A percentile compares a stretch with the other conserved stretches of the same genome.
phyloP scores from a whole-genome alignment of 2,113 vertebrate species.

The Oreocharis arfaki region DNA sequence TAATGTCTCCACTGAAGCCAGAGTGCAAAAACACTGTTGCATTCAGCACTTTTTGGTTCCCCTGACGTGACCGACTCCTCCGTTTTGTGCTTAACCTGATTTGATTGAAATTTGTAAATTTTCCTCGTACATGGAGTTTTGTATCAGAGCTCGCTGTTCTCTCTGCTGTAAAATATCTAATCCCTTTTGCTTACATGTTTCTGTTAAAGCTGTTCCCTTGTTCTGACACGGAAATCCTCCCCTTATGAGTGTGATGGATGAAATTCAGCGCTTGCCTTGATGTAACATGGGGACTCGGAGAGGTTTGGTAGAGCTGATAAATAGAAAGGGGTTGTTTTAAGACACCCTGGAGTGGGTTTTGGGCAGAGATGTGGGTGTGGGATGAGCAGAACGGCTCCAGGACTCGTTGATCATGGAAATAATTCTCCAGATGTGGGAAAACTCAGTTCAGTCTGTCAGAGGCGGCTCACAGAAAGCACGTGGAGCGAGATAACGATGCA shows the following conservation, averaged over 20 bases:
- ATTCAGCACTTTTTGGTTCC: neutral
- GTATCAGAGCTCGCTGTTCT: neutral
- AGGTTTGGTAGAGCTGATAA: neutral
- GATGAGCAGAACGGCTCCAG: neutral
- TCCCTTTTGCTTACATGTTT: neutral
- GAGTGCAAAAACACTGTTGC: neutral
- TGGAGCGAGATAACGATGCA: fast-evolving
- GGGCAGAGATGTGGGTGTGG: neutral
- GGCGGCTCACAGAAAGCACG: fast-evolving
- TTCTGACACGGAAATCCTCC: neutral
- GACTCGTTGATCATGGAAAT: neutral
- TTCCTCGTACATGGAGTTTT: fast-evolving
- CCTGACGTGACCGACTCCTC: neutral
- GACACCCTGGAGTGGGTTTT: neutral
- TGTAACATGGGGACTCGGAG: neutral
- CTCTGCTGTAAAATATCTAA: neutral
- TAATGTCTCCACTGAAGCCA: neutral
- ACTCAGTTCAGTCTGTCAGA: neutral
- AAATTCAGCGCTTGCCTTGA: neutral
- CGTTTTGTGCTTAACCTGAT: neutral
- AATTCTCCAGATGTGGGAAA: neutral
- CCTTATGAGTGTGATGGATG: neutral
- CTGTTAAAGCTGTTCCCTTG: neutral
- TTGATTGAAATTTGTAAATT: neutral
- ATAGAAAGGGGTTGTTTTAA: neutral